Conservation (phyloP, 2,888 invertebrate genomes). For the Protonemura montana region DNA sequence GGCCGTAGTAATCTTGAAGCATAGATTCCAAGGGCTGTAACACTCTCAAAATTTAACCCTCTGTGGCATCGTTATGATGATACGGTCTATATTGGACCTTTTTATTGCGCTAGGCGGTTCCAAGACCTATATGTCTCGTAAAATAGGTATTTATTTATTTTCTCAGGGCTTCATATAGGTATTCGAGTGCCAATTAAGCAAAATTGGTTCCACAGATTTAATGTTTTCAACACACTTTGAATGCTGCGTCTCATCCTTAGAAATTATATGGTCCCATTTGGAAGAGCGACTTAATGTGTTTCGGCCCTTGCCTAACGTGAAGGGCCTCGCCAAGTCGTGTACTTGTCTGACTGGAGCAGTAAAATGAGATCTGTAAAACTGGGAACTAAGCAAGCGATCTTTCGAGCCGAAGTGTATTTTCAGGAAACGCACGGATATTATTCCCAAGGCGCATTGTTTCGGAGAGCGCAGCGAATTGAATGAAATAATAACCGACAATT, state of each 20-base stretch:
- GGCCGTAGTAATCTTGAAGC: not conserved
- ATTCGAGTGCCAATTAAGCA: slow-evolving; percentile 34
- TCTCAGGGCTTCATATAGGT: not conserved
- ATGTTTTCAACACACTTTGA: slow-evolving; percentile 21
- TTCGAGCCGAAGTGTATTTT: not conserved
- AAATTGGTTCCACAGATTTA: slow-evolving; percentile 26
- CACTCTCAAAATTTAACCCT: not conserved
- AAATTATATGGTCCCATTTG: slow-evolving; percentile 26
- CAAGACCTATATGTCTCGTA: not conserved
- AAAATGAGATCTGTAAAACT: not conserved
- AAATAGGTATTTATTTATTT: slow-evolving; percentile 3
- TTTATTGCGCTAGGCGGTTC: not conserved
- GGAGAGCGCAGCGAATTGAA: too few species aligned
- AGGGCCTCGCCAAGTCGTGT: not conserved
- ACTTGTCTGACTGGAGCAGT: not conserved
- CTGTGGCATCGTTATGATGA: not conserved
- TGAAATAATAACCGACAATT: not conserved
- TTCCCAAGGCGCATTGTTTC: too few species aligned
- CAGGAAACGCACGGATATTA: not conserved
- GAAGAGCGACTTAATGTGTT: slow-evolving; percentile 23
- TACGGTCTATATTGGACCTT: not conserved
- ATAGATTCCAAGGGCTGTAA: not conserved
- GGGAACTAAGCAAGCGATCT: not conserved
- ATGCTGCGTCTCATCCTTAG: slow-evolving; percentile 7
- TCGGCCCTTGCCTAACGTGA: not conserved